phyloP scores from a whole-genome alignment of 92 coral and sea anemone species.

The Pocillopora grandis region DNA sequence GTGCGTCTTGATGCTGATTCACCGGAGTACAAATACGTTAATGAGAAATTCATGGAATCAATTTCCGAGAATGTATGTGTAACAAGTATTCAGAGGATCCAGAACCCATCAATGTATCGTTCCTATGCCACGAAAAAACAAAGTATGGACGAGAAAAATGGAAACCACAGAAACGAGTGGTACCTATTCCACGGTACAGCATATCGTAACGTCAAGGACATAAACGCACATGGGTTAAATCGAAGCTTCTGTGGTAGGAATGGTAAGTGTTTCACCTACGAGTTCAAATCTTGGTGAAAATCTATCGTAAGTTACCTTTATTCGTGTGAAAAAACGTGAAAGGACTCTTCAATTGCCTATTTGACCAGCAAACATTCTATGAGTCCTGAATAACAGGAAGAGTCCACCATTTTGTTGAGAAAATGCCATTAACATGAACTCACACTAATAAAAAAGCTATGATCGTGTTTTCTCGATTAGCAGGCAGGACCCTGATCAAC shows the following conservation, averaged over 20 bases:
- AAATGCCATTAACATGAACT: too few relatives aligned
- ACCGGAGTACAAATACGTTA: neutral
- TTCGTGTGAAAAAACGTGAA: too few relatives aligned
- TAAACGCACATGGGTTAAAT: slow-evolving; percentile 73
- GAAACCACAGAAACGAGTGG: slow-evolving; percentile 63
- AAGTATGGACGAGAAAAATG: slow-evolving; percentile 76
- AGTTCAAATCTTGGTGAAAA: too few relatives aligned
- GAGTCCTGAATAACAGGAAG: too few relatives aligned
- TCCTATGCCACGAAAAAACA: slow-evolving; percentile 64
- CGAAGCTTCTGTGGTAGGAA: slow-evolving; percentile 78
- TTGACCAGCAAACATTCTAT: too few relatives aligned
- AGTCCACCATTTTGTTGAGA: too few relatives aligned
- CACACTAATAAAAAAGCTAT: too few relatives aligned
- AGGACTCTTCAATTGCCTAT: too few relatives aligned
- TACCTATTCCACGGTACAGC: slow-evolving; percentile 82
- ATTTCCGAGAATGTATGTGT: neutral
- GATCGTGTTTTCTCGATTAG: too few relatives aligned
- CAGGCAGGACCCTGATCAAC: too few relatives aligned
- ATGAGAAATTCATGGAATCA: slow-evolving; percentile 8
- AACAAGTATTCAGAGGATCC: slow-evolving; percentile 67
- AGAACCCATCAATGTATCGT: slow-evolving; percentile 71
- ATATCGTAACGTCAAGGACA: slow-evolving; percentile 46
- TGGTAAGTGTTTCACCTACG: slow-evolving; percentile 51
- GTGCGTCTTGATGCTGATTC: slow-evolving; percentile 4
- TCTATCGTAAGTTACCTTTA: too few relatives aligned